Evolutionary conservation across 2,797 vertebrate species (phyloP), one percentile per base, ranked within the genome.

Genomic region (Taenioides sp.): DNA sequence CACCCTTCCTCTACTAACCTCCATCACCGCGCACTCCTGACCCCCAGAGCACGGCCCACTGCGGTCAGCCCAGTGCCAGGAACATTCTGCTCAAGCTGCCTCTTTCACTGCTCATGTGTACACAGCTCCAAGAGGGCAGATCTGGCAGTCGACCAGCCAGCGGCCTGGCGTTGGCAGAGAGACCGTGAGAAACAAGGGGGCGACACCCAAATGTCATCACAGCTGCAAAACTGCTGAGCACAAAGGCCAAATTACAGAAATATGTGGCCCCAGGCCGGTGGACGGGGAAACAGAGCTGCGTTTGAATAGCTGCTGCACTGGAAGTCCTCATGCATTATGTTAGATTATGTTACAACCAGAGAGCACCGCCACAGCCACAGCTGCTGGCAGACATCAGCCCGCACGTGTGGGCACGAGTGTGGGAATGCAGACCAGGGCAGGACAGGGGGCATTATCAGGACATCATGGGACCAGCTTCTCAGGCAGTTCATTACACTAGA

Each of bases 111-210:
- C 75, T 76, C 80, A 79, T 91, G 86, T 93, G 92, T 90, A 90
- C 91, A 84, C 89, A 90, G 91, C 92, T 91, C 83, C 70, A 77
- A 86, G 92, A 93, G 94, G 94, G 94, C 93, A 83, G 84, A 81
- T 80, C 94, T 97, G 95, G 95, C 95, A 59, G 81, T 20, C 72
- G 84, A 93, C 95, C 96, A 95, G 90, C 77, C 84, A 91, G 92
- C 77, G 72, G 89, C 92, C 86, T 87, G 71, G 88, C 87, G 88
- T 93, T 95, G 95, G 95, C 95, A 94, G 88, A 82, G 14, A 86
- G 93, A 95, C 94, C 95, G 95, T 97, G 96, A 96, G 96, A 97
- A 97, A 96, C 83, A 92, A 88, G 94, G 95, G 95, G 95, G 95
- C 94, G 94, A 96, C 93, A 94, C 93, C 93, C 94, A 86, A 94